Evolutionary conservation across 2,113 vertebrate genomes (phyloP), one percentile per base, ranked within the genome.

Genomic region (Megaptera novaeangliae): DNA sequence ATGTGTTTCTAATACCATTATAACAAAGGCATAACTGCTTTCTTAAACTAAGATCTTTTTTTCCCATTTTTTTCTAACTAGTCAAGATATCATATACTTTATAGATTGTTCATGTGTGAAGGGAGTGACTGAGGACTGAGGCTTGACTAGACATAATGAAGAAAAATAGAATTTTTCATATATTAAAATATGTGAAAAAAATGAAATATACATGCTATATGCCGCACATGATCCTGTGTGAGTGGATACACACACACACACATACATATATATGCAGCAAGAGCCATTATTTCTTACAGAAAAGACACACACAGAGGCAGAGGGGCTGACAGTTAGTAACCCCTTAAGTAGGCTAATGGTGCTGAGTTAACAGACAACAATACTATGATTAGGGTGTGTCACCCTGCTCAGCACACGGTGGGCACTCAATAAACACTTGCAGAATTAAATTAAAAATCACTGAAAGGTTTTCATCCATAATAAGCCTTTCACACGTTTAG

Each of bases 401-500:
- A 80, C 31, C 31, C 20, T 69, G 8, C 25, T 96, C 59, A 74
- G 34, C 84, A 69, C 1, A 49, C 20, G 46, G 20, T 78, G 36
- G 72, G 13, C 36, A 87, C 25, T 96, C 64, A 96, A 69, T 90
- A 94, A 91, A 95, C 66, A 89, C 68, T 59, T 95, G 63, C 57
- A 77, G 66, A 89, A 85, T 92, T 91, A 94, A 88, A 97, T 92
- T 92, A 96, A 89, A 95, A 96, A 96, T 74, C 64, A 95, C 23
- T 77, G 27, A 93, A 91, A 95, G 29, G 46, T 83, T 88, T 95
- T 69, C 23, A 71, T 66, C 55, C 61, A 77, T 9, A 96, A 89
- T 57, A 97, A 83, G 78, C 46, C 18, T 92, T 94, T 88, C 21
- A 46, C 14, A 78, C 36, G 72, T 93, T 94, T 89, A 89, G 39